Evolutionary conservation across 2,888 invertebrate species (phyloP).

Genomic region (Agriopis aurantiaria): DNA sequence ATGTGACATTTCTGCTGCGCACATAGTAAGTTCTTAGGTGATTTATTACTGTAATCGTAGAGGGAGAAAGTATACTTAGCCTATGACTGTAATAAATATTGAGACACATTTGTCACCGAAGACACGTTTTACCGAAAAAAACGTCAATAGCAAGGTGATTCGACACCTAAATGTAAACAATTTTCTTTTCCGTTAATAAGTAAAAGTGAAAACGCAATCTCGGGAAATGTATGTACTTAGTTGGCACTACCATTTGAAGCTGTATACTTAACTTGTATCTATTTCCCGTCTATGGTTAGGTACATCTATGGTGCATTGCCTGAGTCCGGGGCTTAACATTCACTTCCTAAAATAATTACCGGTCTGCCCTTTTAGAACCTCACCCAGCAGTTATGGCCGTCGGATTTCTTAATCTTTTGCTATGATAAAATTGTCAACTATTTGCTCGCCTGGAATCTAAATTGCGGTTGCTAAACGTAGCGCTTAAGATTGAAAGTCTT

Average conservation of each 20-base stretch:
- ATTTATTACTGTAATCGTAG: not conserved
- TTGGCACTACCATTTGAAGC: not conserved
- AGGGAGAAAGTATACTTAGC: no score
- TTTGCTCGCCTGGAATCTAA: slow-evolving; percentile 50
- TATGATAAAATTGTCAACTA: slow-evolving; percentile 38
- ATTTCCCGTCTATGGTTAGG: not conserved
- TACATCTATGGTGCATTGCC: slow-evolving; percentile 17
- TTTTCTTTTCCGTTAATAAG: not conserved
- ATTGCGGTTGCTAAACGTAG: slow-evolving; percentile 55
- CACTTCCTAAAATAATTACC: slow-evolving; percentile 53
- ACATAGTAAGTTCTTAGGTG: no score
- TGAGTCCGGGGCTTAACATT: slow-evolving; percentile 33
- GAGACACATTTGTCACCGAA: not conserved
- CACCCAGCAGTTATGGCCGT: slow-evolving; percentile 14
- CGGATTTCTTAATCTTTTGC: slow-evolving; percentile 36
- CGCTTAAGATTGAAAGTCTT: slow-evolving; percentile 19
- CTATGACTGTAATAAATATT: not conserved
- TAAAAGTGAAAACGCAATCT: not conserved
- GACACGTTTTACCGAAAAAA: slow-evolving; percentile 1
- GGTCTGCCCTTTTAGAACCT: slow-evolving; percentile 52
- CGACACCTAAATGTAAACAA: not conserved
- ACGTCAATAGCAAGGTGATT: not conserved
- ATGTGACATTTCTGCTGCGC: no score
- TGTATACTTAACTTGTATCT: not conserved
- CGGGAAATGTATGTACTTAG: not conserved